These are phyloP conservation scores for Tragelaphus buxtoni DNA, from an alignment of 2,113 vertebrate genomes.

Conservation along the genomic window DNA sequence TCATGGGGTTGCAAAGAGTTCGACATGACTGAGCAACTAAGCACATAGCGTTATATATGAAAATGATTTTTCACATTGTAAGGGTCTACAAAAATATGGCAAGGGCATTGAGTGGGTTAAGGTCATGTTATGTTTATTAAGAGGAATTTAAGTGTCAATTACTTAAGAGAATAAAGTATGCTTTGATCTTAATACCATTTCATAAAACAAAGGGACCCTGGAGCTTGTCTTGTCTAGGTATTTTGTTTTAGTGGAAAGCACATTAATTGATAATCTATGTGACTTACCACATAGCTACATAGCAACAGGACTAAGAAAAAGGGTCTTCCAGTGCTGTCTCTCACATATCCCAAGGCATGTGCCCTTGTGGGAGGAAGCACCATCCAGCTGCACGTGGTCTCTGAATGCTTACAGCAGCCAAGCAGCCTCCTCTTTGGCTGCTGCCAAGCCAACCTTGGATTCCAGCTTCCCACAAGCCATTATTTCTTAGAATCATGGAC, in stretches of 20 bases:
- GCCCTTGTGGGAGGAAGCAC: constrained; percentile 21
- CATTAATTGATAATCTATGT: neutral
- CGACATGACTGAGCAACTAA: neutral
- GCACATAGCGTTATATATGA: neutral
- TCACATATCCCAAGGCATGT: neutral
- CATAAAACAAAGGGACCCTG: neutral
- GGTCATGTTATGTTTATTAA: neutral
- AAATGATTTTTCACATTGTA: neutral
- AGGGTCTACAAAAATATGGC: neutral
- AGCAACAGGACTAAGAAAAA: neutral
- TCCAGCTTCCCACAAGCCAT: constrained; percentile 57
- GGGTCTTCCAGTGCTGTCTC: neutral
- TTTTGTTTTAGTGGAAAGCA: neutral
- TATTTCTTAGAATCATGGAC: constrained; percentile 64
- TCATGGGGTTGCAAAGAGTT: neutral
- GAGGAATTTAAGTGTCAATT: neutral
- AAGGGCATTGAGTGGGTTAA: neutral
- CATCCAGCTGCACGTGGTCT: neutral
- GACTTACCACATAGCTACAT: neutral
- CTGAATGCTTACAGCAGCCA: neutral
- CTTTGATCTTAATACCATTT: constrained; percentile 10
- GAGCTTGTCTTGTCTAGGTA: neutral
- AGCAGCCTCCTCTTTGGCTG: constrained; percentile 24
- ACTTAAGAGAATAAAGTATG: neutral
- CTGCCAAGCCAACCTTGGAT: constrained; percentile 43